A percentile compares a stretch with the other conserved stretches of the same genome.
phyloP scores from a whole-genome alignment of 1,140 invertebrate species.

The Drosophila paulistorum region DNA sequence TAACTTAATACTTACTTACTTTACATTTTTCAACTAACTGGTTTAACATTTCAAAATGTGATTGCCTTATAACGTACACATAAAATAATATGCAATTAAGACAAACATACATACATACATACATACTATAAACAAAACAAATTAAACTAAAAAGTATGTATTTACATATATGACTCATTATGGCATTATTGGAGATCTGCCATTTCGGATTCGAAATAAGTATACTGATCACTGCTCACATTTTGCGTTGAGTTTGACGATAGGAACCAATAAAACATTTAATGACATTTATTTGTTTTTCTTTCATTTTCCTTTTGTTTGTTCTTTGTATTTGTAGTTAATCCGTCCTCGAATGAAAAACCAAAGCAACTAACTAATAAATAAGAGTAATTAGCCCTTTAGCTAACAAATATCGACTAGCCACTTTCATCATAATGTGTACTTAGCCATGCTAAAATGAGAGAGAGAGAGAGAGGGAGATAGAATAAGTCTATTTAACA shows the following conservation, averaged over 20 bases:
- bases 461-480: too few relatives aligned
- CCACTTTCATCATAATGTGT: not conserved
- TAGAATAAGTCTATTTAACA: too few relatives aligned
- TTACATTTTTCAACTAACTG: conserved; percentile 24
- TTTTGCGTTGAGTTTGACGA: not conserved
- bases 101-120: not conserved
- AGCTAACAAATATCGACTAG: conserved; percentile 4
- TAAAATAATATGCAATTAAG: conserved; percentile 1
- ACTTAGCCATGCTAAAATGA: too few relatives aligned
- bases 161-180: too few relatives aligned
- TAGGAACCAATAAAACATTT: too few relatives aligned
- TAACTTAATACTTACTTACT: conserved; percentile 33
- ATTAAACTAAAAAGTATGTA: too few relatives aligned
- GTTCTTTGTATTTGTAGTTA: conserved; percentile 77
- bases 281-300: conserved; percentile 6
- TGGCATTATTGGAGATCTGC: not conserved
- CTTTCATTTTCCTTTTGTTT: not conserved
- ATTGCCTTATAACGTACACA: conserved; percentile 50
- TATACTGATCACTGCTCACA: not conserved
- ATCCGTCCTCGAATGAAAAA: conserved; percentile 71
- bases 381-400: conserved; percentile 3
- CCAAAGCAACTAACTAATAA: conserved; percentile 28
- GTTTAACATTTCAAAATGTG: conserved; percentile 52
- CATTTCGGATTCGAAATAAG: not conserved
- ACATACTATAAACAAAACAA: too few relatives aligned